Conservation (phyloP, 2,113 vertebrate genomes). For the Peucedramus taeniatus region DNA sequence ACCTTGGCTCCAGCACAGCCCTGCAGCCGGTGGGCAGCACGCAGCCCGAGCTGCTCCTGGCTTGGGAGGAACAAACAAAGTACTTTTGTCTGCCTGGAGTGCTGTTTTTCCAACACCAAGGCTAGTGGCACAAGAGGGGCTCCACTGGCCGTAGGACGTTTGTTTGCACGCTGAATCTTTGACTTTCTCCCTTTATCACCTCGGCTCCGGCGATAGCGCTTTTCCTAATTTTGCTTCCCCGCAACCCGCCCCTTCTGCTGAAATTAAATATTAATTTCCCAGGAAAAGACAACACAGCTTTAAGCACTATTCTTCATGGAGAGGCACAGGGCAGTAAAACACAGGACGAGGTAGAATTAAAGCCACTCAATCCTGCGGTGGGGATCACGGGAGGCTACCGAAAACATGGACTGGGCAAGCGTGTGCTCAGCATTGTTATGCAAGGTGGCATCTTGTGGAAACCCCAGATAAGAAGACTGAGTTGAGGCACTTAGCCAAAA, state of each 20-base stretch:
- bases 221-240: not conserved
- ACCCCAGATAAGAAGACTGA: slow-evolving; percentile 50
- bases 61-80: slow-evolving; percentile 41
- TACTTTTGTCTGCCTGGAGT: slow-evolving; percentile 26
- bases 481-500: slow-evolving; percentile 60
- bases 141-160: not conserved
- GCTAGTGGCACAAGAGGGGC: not conserved
- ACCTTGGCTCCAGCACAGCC: not conserved
- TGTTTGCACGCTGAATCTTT: not conserved
- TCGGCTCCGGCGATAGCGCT: not conserved
- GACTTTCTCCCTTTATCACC: not conserved
- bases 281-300: not conserved
- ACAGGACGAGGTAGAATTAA: not conserved
- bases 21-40: not conserved
- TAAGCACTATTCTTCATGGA: not conserved
- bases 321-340: not conserved
- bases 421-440: slow-evolving; percentile 44
- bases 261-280: slow-evolving; percentile 30
- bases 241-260: not conserved
- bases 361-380: not conserved
- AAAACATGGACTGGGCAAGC: not conserved
- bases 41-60: not conserved
- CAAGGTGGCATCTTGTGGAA: slow-evolving; percentile 55
- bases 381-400: slow-evolving; percentile 12
- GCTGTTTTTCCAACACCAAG: slow-evolving; percentile 16